Base-by-base conservation (phyloP, 2,888 invertebrate genomes). In the Sabatieria punctata region DNA sequence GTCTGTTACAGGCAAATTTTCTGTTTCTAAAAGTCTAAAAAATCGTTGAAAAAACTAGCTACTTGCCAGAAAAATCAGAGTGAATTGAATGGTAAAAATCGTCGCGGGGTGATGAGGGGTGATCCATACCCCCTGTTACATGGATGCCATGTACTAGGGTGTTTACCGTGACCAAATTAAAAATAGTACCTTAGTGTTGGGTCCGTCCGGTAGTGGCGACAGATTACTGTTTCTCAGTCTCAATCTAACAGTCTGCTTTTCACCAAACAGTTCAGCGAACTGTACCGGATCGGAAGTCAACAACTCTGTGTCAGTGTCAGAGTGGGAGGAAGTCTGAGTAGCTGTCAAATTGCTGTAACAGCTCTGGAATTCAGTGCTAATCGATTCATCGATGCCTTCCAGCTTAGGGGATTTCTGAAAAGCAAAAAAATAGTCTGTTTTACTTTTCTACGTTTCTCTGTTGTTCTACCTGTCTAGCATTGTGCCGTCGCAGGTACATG, bases 231-330 rank as follows among this genome's bases (percentile, higher is more conserved):
- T 55, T 19, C 48, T 47, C 35, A 54, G 43, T 4, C 50, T 44
- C 4, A 55, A 33, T 13, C 48, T 45, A 4, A 55, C 37, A 4
- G 53, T 51, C 23, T 49, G 53, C 40, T 45, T 52, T 30, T 52
- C 55, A 13, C 52, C 54, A 15, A 50, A 23, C 1, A 57, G 37
- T 27, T 53, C 56, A 0, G 53, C 55, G 37, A 57, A 55, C 21
- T 56, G 54, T 22, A 57, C 51, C 4, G 57, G 57, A 38, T 54
- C 47, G 0, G 57, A 55, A 23, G 38, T 8, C 6, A 36, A 18
- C n/a, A 6, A n/a, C n/a, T 4, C 6, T 8, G n/a, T 23, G 11
- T 41, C 41, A 18, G 24, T 30, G 30, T 30, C 8, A 8, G 8
- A 30, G 15, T 15, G 8, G 15, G 30, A 30, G 11, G 8, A 8